Evolutionary conservation across 1,140 invertebrate genomes (phyloP), one percentile per base, ranked within the genome.

Genomic region (Homarus americanus): DNA sequence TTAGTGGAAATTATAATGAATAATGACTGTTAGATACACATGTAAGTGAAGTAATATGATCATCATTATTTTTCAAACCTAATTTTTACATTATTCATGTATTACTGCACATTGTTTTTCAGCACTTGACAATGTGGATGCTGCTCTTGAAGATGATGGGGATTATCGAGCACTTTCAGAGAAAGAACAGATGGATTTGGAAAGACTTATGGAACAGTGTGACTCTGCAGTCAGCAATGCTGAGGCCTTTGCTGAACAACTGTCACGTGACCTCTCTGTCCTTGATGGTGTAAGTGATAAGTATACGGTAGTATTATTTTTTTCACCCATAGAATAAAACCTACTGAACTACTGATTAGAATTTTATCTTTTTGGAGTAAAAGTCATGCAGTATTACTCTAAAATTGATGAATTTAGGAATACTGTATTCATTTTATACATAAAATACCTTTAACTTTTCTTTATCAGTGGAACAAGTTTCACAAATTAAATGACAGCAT

Each of bases 161-260:
- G 97, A 98, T 93, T 98, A 97, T 94, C 97, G 98, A 93, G 97
- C 97, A 12, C 95, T 98, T 58, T 97, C 97, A 1, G 96, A 97
- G 80, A 96, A 97, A 93, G 98, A 99, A 94, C 96, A 97, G 94
- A 94, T 95, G 32, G 97, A 98, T 94, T 94, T 98, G 78, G 96
- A 96, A 73, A 95, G 95, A 92, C 94, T 98, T 10, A 96, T 98
- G 94, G 94, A 95, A 0, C 95, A 96, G 91, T 97, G 96, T 94
- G 96, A 97, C 93, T 96, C 96, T 94, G 97, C 97, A 69, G 97
- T 98, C 82, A 96, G 96, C 83, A 97, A 98, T 95, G 97, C 97
- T 72, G 97, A 98, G 94, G 95, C 96, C 17, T 98, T 98, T 94
- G 97, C 97, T 95, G 97, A 97, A 94, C 96, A 96, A 91, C 94